Evolutionary conservation across 2,113 vertebrate genomes (phyloP), one percentile per base, ranked within the genome.

Genomic region (Tor tambroides): DNA sequence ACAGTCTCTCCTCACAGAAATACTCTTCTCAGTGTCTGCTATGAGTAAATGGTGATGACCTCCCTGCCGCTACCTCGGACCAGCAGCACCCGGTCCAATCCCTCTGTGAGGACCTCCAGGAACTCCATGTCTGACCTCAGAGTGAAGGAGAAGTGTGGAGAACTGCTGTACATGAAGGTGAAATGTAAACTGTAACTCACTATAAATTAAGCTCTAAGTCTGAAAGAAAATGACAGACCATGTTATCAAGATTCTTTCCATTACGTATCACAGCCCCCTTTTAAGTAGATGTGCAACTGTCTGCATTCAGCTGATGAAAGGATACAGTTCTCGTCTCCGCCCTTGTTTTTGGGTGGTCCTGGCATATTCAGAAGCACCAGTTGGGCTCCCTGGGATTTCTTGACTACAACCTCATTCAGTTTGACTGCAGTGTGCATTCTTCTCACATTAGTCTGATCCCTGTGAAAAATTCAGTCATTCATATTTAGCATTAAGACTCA

Each of bases 291-390:
- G 56, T 65, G 59, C 43, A 61, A 82, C 78, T 59, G 78, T 63
- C 56, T 28, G 81, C 28, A 54, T 56, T 51, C 63, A 72, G 32
- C 78, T 63, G 63, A 83, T 83, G 65, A 51, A 92, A 97, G 96
- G 98, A 99, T 99, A 99, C 98, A 99, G 93, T 99, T 98, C 93
- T 98, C 97, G 0, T 99, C 97, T 0, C 98, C 98, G 88, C 96
- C 96, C 83, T 93, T 96, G 93, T 95, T 98, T 91, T 93, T 96
- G 0, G 98, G 98, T 5, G 98, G 98, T 21, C 98, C 98, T 0
- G 98, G 98, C 98, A 99, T 99, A 93, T 99, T 99, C 80, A 99
- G 94, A 88, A 99, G 91, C 61, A 99, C 97, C 41, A 99, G 95
- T 74, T 97, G 95, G 6, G 98, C 97, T 0, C 95, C 87, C 46